Conservation (phyloP, 2,888 invertebrate species). For the Hypolimnas misippus region DNA sequence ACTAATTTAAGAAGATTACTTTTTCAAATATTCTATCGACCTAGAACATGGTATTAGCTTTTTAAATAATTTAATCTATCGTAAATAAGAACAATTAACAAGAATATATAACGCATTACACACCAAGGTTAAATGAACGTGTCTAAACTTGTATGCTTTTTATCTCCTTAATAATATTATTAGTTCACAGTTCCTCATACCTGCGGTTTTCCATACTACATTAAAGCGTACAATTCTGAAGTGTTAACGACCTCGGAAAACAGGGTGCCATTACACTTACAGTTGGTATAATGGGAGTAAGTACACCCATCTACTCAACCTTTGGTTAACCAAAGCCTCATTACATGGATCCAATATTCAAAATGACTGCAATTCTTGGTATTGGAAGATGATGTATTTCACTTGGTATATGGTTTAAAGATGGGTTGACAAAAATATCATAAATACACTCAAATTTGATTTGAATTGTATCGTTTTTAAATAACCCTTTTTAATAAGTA, state of each 20-base stretch:
- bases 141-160: slow-evolving; percentile 19
- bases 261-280: slow-evolving; percentile 27
- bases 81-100: background rate
- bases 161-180: slow-evolving; percentile 29
- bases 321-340: slow-evolving; percentile 23
- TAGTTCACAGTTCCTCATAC: slow-evolving; percentile 36
- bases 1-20: too few relatives aligned
- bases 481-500: background rate
- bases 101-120: background rate
- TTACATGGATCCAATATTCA: slow-evolving; percentile 16
- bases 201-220: slow-evolving; percentile 36
- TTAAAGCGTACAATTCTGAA: slow-evolving; percentile 30
- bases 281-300: background rate
- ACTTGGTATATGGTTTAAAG: background rate
- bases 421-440: too few relatives aligned
- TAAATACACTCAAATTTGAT: too few relatives aligned
- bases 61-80: too few relatives aligned
- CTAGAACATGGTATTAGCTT: background rate
- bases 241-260: slow-evolving; percentile 36
- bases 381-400: too few relatives aligned
- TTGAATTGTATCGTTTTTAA: background rate
- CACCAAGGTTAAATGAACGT: slow-evolving; percentile 5
- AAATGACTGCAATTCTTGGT: background rate
- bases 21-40: too few relatives aligned
- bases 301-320: background rate